Evolutionary conservation across 2,797 vertebrate species (phyloP).

Genomic region (Aldrovandia affinis): DNA sequence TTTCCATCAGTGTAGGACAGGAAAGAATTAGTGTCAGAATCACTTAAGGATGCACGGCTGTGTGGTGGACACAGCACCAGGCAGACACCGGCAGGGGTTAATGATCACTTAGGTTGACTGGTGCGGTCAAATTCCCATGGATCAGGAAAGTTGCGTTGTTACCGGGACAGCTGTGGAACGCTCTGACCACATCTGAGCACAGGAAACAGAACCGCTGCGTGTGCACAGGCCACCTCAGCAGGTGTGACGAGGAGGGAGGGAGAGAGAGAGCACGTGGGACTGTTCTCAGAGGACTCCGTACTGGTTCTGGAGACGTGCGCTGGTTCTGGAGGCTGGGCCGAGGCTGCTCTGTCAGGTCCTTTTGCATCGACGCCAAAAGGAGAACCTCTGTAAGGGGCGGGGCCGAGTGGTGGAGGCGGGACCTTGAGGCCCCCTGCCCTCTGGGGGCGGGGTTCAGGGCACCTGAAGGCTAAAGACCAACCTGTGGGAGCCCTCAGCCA

Average conservation of each 20-base stretch:
- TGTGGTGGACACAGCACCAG: neutral
- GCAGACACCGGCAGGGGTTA: neutral
- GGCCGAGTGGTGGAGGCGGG: neutral
- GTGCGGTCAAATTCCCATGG: neutral
- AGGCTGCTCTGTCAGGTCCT: neutral
- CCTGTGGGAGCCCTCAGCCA: neutral
- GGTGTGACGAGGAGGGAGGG: neutral
- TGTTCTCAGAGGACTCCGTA: neutral
- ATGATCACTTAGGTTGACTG: neutral
- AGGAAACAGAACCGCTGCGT: no score
- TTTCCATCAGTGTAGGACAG: neutral
- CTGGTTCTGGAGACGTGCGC: no score
- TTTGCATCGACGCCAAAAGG: neutral
- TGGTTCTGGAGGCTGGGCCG: neutral
- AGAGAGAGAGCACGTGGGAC: neutral
- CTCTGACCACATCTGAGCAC: neutral
- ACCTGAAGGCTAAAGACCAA: neutral
- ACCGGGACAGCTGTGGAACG: neutral
- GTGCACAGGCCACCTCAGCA: neutral
- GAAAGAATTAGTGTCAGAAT: neutral
- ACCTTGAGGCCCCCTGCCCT: no score
- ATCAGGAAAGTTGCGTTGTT: neutral
- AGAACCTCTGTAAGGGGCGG: neutral
- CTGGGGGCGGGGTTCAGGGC: neutral
- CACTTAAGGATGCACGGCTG: neutral